Evolutionary conservation across 2,113 vertebrate species (phyloP), one percentile per base, ranked within the genome.

Genomic region (Saimiri boliviensis): DNA sequence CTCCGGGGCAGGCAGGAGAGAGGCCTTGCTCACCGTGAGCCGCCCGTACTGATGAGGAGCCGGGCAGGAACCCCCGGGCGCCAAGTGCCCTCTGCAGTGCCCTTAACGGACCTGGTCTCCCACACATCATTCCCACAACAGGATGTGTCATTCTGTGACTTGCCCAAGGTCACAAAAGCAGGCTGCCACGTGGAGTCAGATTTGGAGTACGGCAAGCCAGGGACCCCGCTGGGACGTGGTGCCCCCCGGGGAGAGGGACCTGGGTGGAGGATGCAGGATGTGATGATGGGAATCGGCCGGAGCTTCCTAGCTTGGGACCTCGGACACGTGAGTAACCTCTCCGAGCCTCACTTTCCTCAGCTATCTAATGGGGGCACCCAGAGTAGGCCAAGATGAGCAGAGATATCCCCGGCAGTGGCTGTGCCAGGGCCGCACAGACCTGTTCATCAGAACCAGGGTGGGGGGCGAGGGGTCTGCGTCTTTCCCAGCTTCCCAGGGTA

Each of bases 11-110:
- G 9, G 5, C 2, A 6, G 47, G 42, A 40, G 73, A 56, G 1
- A 23, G 1, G 0, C 49, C 2, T 35, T 0, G 2, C 30, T 3
- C 0, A 13, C 23, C 3, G 2, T 49, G 54, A 32, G 49, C 20
- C 0, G 0, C 52, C 66, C 54, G 5, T 35, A 30, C 47, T 12
- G 27, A 40, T 7, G 2, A 11, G 8, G 0, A 23, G 11, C 6
- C 13, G 20, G 32, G 10, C 16, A 25, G 25, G 40, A 32, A 35
- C 21, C 68, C 76, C n/a, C 12, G 6, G 80, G 17, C 0, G 2
- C 40, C 40, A 9, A 12, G 74, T 0, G 19, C 19, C 2, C 35
- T 40, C 4, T 2, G 52, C 35, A 0, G 0, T 16, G 49, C 77
- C 74, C 37, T n/a, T 25, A 6, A 71, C 52, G 6, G 27, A 35